phyloP scores from a whole-genome alignment of 30 jellyfish, hydroid and myxozoan species.

The Catostylus mosaicus region DNA sequence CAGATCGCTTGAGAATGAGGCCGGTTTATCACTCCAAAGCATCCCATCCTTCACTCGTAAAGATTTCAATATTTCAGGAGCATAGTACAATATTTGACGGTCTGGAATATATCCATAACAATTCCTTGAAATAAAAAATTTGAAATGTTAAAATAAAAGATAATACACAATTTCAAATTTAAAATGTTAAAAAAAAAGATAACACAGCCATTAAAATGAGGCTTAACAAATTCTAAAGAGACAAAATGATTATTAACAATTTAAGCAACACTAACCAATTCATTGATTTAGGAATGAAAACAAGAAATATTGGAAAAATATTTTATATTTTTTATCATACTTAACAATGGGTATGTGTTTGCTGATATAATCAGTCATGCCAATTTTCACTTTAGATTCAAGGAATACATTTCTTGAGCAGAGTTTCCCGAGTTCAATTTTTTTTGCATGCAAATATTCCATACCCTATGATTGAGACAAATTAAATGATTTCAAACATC shows the following conservation, averaged over 20 bases:
- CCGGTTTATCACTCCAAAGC: slow-evolving; percentile 26
- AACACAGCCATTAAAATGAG: too few species aligned
- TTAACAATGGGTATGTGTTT: slow-evolving; percentile 64
- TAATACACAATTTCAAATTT: too few species aligned
- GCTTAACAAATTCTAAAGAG: too few species aligned
- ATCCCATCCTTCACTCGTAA: slow-evolving; percentile 47
- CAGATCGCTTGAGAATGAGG: slow-evolving; percentile 63
- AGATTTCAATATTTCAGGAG: slow-evolving; percentile 73
- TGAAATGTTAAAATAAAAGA: not conserved
- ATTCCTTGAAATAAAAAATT: slow-evolving; percentile 2
- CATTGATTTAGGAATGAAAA: too few species aligned
- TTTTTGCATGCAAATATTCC: slow-evolving; percentile 89
- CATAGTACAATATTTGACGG: slow-evolving; percentile 72
- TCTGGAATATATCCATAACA: slow-evolving; percentile 68
- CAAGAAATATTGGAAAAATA: not conserved
- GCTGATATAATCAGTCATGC: slow-evolving; percentile 74
- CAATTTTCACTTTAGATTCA: slow-evolving; percentile 82
- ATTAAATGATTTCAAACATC: too few species aligned
- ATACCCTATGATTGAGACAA: too few species aligned
- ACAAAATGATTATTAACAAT: too few species aligned
- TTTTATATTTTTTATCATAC: slow-evolving; percentile 16
- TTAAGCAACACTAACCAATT: too few species aligned
- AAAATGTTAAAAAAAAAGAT: too few species aligned
- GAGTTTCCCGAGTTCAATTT: slow-evolving; percentile 74
- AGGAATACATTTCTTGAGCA: slow-evolving; percentile 83